phyloP scores from a whole-genome alignment of 64 coral and sea anemone genomes.

The Montipora efflorescens region DNA sequence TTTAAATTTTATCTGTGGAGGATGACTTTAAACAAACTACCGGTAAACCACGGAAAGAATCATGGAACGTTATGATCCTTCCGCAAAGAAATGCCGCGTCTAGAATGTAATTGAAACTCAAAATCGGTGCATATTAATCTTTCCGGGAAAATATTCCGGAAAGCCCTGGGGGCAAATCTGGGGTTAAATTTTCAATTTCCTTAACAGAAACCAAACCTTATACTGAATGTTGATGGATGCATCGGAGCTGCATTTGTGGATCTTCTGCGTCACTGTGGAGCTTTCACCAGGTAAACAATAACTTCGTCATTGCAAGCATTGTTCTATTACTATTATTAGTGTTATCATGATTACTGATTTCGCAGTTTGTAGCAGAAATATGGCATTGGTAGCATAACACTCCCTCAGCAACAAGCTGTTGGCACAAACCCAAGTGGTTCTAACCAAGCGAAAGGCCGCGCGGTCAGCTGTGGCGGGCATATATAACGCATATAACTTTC shows the following conservation, averaged over 20 bases:
- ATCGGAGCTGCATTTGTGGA: constrained; percentile 96
- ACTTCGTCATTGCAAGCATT: neutral
- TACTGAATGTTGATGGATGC: constrained; percentile 98
- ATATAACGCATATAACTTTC: too few relatives aligned
- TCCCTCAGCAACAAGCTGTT: neutral
- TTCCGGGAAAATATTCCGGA: too few relatives aligned
- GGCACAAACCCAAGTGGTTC: too few relatives aligned
- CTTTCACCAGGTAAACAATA: constrained; percentile 80
- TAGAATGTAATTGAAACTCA: neutral
- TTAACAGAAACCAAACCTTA: constrained; percentile 96
- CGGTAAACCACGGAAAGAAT: too few relatives aligned
- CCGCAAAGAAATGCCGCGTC: too few relatives aligned
- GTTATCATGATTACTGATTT: neutral
- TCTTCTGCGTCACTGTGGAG: constrained; percentile 90
- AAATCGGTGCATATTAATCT: too few relatives aligned
- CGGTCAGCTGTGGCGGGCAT: too few relatives aligned
- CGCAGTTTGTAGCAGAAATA: neutral
- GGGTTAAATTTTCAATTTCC: neutral
- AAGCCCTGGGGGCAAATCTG: neutral
- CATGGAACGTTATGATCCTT: too few relatives aligned
- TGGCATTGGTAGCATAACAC: neutral
- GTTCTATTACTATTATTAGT: too few relatives aligned
- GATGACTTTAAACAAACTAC: too few relatives aligned
- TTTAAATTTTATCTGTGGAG: too few relatives aligned
- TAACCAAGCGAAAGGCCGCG: too few relatives aligned